phyloP scores from a whole-genome alignment of 2,113 vertebrate species.

The Neodontobutis hainanensis region DNA sequence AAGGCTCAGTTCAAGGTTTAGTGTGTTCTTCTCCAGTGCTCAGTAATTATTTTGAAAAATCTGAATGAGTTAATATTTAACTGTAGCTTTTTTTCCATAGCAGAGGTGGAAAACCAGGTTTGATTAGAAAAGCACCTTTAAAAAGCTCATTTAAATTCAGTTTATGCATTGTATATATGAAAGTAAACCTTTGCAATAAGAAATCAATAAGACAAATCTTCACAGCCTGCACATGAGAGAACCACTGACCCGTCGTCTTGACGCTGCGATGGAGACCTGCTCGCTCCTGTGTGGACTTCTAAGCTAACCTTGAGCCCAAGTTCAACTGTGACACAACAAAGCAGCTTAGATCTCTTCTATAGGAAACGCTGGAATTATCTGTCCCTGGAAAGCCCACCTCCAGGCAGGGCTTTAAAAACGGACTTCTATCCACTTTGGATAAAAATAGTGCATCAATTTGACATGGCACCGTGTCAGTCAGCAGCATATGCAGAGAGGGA shows the following conservation, averaged over 20 bases:
- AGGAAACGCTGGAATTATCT: slow-evolving; percentile 39
- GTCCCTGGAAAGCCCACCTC: slow-evolving; percentile 52
- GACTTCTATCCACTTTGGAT: slow-evolving; percentile 16
- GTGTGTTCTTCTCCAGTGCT: no score
- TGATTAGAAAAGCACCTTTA: no score
- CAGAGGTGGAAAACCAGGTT: no score
- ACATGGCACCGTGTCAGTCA: slow-evolving; percentile 49
- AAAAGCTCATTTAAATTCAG: no score
- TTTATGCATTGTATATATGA: neutral
- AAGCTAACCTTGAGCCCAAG: slow-evolving; percentile 29
- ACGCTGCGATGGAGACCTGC: neutral
- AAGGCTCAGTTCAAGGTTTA: no score
- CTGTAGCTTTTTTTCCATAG: no score
- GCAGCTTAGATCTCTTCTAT: slow-evolving; percentile 27
- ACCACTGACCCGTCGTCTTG: neutral
- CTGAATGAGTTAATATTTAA: no score
- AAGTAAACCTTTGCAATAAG: neutral
- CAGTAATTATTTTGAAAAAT: no score
- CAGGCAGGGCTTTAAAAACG: slow-evolving; percentile 51
- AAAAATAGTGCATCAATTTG: slow-evolving; percentile 61
- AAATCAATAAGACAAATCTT: slow-evolving; percentile 13
- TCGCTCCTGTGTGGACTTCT: slow-evolving; percentile 11
- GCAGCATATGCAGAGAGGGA: slow-evolving; percentile 8
- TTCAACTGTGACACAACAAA: slow-evolving; percentile 25
- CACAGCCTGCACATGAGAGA: neutral